Base-by-base conservation (phyloP, 2,888 invertebrate species). In the Carterocephalus palaemon region DNA sequence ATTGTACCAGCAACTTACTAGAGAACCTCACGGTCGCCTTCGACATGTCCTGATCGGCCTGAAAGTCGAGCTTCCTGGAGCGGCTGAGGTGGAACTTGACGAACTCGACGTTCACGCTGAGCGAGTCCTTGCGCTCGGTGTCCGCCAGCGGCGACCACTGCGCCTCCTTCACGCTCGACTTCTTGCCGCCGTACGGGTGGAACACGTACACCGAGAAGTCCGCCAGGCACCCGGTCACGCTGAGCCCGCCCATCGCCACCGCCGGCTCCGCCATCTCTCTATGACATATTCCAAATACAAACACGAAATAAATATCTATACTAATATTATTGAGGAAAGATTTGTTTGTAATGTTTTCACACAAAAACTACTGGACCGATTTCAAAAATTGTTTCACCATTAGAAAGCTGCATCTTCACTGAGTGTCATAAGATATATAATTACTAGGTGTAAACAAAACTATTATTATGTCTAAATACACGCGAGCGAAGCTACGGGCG, bases 161-260 rank as follows among this genome's bases (percentile, higher is more conserved):
- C 0, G 94, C 92, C 70, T 93, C 93, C 70, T 93, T 93, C 4
- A 83, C 52, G 60, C 92, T 92, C 37, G 93, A 89, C 76, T 96
- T 96, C 76, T 96, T 96, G 34, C 94, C 94, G 4, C 98, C 98
- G 71, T 98, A 99, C 0, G 99, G 99, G 85, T 99, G 99, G 86
- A 98, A 99, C 65, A 99, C 96, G 79, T 97, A 98, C 2, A 99
- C 94, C 1, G 97, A 97, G 84, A 99, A 99, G 80, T 98, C 98
- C 0, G 97, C 96, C 48, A 99, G 89, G 64, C 97, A 97, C 0
- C 97, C 98, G 0, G 98, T 99, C 3, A 99, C 95, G 74, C 98
- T 96, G 1, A 96, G 87, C 0, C 96, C 96, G 17, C 95, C 96
- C 62, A 92, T 91, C 0, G 93, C 93, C 1, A 92, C 90, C 0